These are phyloP conservation scores for Ceyx erithaca DNA, from an alignment of 2,797 vertebrate genomes.

Conservation along the genomic window DNA sequence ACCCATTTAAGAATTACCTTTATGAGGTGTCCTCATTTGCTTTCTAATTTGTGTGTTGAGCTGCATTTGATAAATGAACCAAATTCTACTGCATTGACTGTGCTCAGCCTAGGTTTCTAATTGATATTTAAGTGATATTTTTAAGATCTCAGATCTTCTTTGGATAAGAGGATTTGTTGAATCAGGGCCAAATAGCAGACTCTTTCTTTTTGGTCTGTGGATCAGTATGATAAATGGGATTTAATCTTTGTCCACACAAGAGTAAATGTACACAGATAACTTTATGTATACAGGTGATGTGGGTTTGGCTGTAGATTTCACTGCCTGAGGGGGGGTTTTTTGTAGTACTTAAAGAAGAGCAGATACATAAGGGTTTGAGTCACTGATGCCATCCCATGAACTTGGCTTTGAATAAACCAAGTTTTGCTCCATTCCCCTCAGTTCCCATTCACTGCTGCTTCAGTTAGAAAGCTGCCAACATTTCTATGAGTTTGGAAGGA, in stretches of 20 bases:
- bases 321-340: not conserved
- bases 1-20: not conserved
- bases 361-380: not conserved
- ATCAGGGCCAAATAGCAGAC: not conserved
- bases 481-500: not conserved
- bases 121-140: not conserved
- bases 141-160: not conserved
- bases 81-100: no score
- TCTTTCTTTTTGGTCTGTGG: not conserved
- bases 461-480: not conserved
- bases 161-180: constrained; percentile 8
- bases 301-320: not conserved
- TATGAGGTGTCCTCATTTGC: not conserved
- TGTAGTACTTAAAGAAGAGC: not conserved
- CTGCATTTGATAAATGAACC: no score
- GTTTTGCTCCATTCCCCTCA: not conserved
- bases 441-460: not conserved
- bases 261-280: not conserved
- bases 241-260: not conserved
- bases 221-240: not conserved
- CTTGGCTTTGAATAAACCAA: not conserved
- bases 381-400: not conserved
- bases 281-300: not conserved
- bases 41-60: not conserved
- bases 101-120: no score